Percentiles rank a stretch among this genome's conserved stretches.
Evolutionary conservation across 2,113 vertebrate species (phyloP).

Genomic region (Daubentonia madagascariensis): DNA sequence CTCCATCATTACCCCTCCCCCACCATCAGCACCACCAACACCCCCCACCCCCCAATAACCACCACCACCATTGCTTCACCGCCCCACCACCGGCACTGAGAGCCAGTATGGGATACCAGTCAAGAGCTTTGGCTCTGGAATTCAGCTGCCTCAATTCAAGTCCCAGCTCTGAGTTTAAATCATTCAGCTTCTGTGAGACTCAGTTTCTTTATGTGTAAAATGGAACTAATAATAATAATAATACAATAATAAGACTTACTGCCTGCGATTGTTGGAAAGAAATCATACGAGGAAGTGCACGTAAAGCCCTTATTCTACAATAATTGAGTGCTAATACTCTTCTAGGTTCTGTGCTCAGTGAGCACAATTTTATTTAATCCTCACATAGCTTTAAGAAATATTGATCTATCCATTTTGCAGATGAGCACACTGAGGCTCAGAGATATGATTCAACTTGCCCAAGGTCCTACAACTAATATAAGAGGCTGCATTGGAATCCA

Average conservation of each 20-base stretch:
- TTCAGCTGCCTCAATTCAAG: background rate
- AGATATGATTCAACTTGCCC: background rate
- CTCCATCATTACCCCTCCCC: background rate
- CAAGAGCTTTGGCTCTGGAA: background rate
- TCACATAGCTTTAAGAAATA: background rate
- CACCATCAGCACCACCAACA: background rate
- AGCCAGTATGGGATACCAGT: accelerated
- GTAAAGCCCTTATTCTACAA: too few species aligned
- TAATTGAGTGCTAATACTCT: background rate
- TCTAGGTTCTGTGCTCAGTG: background rate
- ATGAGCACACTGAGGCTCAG: background rate
- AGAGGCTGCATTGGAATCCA: background rate
- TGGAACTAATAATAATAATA: background rate
- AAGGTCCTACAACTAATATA: background rate
- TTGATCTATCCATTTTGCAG: background rate
- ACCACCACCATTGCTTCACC: accelerated
- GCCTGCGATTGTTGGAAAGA: too few species aligned
- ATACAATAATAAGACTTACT: too few species aligned
- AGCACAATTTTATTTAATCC: background rate
- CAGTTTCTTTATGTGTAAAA: slow-evolving; percentile 1
- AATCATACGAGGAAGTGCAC: background rate
- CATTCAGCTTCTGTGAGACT: background rate
- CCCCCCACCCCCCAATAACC: background rate
- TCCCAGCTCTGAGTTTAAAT: background rate
- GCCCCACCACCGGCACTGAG: background rate